phyloP scores from a whole-genome alignment of 2,113 vertebrate species.

The Sitta europaea region DNA sequence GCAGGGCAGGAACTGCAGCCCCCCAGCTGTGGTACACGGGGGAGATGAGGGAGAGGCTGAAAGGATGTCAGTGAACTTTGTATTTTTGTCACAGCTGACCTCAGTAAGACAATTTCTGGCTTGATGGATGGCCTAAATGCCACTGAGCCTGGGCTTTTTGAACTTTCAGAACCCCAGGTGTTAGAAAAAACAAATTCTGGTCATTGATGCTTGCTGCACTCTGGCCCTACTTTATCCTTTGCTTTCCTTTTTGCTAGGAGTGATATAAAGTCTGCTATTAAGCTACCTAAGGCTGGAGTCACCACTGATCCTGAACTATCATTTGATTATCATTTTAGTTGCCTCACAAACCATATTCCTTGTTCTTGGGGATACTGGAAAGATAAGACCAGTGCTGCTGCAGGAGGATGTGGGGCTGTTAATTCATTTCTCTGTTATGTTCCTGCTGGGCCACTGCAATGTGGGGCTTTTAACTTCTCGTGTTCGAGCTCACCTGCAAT shows the following conservation, averaged over 20 bases:
- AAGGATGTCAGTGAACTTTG: neutral
- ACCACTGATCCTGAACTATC: neutral
- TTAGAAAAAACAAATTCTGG: neutral
- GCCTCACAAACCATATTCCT: neutral
- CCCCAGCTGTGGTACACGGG: neutral
- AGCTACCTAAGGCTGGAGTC: neutral
- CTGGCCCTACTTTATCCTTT: neutral
- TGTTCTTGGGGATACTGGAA: neutral
- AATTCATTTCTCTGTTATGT: neutral
- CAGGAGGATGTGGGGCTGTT: neutral
- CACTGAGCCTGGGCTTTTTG: neutral
- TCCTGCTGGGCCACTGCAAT: neutral
- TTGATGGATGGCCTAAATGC: neutral
- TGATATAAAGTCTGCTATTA: neutral
- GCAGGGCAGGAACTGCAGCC: neutral
- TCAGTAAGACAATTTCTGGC: neutral
- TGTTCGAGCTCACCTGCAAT: neutral
- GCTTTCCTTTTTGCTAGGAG: neutral
- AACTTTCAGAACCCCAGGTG: neutral
- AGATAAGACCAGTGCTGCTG: neutral
- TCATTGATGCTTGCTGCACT: neutral
- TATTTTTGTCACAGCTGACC: neutral
- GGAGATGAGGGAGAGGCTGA: accelerated
- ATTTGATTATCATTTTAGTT: constrained; percentile 24
- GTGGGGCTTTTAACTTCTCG: neutral